Base-by-base conservation (phyloP, 2,888 invertebrate genomes). In the Acleris emargana region DNA sequence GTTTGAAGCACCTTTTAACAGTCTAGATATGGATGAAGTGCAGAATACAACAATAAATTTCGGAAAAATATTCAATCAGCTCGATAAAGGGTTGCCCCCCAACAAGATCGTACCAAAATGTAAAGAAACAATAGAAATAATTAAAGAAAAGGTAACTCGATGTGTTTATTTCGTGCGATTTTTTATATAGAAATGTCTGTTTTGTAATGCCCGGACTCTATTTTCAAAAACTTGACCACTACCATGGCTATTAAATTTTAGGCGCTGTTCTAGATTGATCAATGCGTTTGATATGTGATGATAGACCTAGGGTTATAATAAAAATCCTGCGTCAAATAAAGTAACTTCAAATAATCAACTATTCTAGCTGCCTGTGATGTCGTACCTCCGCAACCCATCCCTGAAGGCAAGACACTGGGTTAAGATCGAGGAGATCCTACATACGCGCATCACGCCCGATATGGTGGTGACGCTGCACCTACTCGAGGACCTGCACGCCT, bases 381-480 rank as follows among this genome's bases (percentile, higher is more conserved):
- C 95, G 1, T 96, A 96, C 77, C 88, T 98, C 45, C 94, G 97
- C 58, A 98, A 97, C 88, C 96, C 96, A 0, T 94, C 95, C 20
- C 85, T 98, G 58, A 96, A 96, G 78, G 91, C 93, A 59, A 94
- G 98, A 0, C 98, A 98, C 81, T 98, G 97, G 97, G 93, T 95
- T n/a, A 94, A 94, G 77, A 95, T 98, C 52, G 97, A 97, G 78
- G 93, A 93, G 17, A 87, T 96, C 16, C 81, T 98, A 1, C 93
- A 93, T 68, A 94, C 95, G n/a, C 96, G 96, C 73, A 95, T 97
- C 74, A 94, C 94, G 47, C 93, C 95, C 0, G 96, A 96, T 32
- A 94, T 94, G 73, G 83, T 88, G 11, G 77, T 97, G 20, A 96
- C 95, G 0, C 87, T 98, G 17, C 93, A 93, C 16, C 86, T 94